phyloP scores from a whole-genome alignment of 1,140 invertebrate species.

The Subanguina moxae region DNA sequence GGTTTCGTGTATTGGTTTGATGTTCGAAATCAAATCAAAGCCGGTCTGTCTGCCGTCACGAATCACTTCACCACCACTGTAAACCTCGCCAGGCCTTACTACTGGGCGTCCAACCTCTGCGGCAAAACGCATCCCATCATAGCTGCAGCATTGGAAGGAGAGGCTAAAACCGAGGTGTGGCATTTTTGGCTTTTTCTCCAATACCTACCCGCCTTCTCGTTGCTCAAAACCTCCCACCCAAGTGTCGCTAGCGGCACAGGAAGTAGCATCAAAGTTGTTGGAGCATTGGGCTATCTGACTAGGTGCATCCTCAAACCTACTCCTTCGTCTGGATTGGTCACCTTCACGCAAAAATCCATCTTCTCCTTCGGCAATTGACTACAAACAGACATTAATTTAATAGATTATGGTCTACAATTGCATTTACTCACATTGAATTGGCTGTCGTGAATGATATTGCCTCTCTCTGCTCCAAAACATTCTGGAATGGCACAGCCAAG shows the following conservation, averaged over 20 bases:
- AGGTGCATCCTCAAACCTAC: slow-evolving; percentile 26
- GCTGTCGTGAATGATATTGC: slow-evolving; percentile 37
- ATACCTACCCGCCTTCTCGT: slow-evolving; percentile 5
- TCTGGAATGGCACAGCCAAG: slow-evolving; percentile 38
- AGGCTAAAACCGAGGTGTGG: slow-evolving; percentile 16
- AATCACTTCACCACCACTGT: slow-evolving; percentile 48
- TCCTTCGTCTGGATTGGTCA: slow-evolving; percentile 20
- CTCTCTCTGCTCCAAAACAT: slow-evolving; percentile 43
- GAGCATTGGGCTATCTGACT: slow-evolving; percentile 37
- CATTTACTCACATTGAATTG: slow-evolving; percentile 28
- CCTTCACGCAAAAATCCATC: slow-evolving; percentile 47
- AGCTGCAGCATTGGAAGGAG: slow-evolving; percentile 44
- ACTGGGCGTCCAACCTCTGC: slow-evolving; percentile 44
- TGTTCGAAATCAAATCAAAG: slow-evolving; percentile 48
- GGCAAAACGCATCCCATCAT: slow-evolving; percentile 47
- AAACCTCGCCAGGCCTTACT: slow-evolving; percentile 46
- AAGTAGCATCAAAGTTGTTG: slow-evolving; percentile 18
- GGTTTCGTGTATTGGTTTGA: slow-evolving; percentile 35
- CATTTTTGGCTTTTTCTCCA: slow-evolving; percentile 19
- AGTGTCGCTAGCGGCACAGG: slow-evolving; percentile 30
- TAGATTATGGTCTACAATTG: background rate
- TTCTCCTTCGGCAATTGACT: slow-evolving; percentile 41
- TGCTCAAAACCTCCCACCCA: slow-evolving; percentile 45
- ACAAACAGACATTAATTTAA: slow-evolving; percentile 1
- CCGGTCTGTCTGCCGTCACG: slow-evolving; percentile 49